Evolutionary conservation across 2,888 invertebrate genomes (phyloP).

Genomic region (Pollenia amentaria): DNA sequence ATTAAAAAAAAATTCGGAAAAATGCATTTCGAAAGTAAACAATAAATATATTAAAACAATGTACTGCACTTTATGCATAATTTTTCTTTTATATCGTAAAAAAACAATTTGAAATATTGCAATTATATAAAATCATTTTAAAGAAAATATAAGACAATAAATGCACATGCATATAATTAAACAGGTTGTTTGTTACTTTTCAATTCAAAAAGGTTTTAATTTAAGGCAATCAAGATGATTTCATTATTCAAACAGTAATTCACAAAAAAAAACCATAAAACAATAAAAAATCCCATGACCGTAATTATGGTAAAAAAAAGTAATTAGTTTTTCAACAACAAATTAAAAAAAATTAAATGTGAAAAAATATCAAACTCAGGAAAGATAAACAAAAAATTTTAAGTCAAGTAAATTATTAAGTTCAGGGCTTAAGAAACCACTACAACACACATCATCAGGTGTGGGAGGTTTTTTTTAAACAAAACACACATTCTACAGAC

Average conservation of each 20-base stretch:
- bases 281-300: neutral
- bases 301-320: neutral
- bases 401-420: constrained; percentile 26
- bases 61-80: too few relatives aligned
- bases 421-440: constrained; percentile 13
- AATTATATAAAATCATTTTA: too few relatives aligned
- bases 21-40: too few relatives aligned
- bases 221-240: neutral
- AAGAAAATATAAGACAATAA: too few relatives aligned
- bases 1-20: too few relatives aligned
- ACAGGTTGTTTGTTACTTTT: too few relatives aligned
- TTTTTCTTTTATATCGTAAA: too few relatives aligned
- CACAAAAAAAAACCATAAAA: neutral
- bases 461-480: constrained; percentile 33
- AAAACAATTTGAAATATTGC: too few relatives aligned
- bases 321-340: neutral
- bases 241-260: neutral
- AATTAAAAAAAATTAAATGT: neutral
- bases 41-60: too few relatives aligned
- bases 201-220: too few relatives aligned
- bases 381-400: constrained; percentile 26
- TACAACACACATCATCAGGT: neutral
- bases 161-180: too few relatives aligned
- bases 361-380: too few relatives aligned
- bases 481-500: neutral